Evolutionary conservation across 2,888 invertebrate species (phyloP).

Genomic region (Drosophila rubida): DNA sequence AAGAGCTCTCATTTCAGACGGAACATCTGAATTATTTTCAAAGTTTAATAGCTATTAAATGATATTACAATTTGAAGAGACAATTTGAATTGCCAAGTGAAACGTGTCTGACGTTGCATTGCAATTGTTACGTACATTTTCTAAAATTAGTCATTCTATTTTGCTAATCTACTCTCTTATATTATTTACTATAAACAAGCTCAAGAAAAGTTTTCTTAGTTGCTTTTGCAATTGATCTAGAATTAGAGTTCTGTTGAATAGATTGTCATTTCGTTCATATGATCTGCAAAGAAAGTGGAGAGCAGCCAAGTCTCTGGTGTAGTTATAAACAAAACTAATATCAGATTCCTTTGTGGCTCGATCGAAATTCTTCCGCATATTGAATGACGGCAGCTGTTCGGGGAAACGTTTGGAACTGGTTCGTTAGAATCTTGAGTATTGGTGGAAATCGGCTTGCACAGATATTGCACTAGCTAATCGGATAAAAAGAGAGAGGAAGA

Average conservation of each 20-base stretch:
- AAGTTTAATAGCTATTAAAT: too few relatives aligned
- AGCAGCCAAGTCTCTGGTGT: not conserved
- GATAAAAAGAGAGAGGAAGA: too few relatives aligned
- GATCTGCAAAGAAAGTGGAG: not conserved
- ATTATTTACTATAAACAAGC: too few relatives aligned
- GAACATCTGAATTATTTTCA: not conserved
- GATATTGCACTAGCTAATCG: slow-evolving; percentile 5
- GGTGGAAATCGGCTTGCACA: not conserved
- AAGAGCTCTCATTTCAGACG: not conserved
- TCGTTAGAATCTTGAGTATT: not conserved
- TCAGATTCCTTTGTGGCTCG: not conserved
- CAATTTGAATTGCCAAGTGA: too few relatives aligned
- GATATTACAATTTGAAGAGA: too few relatives aligned
- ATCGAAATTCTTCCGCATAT: not conserved
- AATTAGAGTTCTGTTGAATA: not conserved
- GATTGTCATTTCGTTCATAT: not conserved
- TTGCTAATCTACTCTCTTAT: too few relatives aligned
- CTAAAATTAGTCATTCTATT: too few relatives aligned
- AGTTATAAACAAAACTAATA: not conserved
- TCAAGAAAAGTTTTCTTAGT: not conserved
- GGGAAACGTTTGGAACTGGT: slow-evolving; percentile 3
- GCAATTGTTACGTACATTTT: too few relatives aligned
- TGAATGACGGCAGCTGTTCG: not conserved
- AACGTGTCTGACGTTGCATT: too few relatives aligned
- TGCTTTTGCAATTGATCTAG: not conserved